Conservation (phyloP, 2,888 invertebrate genomes). For the Seira ritae region DNA sequence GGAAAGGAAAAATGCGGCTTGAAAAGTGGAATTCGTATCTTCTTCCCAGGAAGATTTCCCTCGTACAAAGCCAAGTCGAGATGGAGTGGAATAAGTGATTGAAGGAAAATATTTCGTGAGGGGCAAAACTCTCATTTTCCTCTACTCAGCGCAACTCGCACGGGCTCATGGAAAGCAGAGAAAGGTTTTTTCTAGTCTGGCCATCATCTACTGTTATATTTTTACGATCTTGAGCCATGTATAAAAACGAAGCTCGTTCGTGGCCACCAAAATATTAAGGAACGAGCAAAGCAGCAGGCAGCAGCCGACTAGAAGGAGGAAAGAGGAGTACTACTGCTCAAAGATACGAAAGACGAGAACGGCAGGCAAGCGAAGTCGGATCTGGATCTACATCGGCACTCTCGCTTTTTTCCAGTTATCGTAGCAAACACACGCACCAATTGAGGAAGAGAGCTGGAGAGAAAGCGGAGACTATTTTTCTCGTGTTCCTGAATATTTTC, state of each 20-base stretch:
- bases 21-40: not conserved
- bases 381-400: too few species aligned
- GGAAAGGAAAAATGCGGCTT: not conserved
- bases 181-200: slow-evolving; percentile 34
- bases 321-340: slow-evolving; percentile 9
- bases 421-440: not conserved
- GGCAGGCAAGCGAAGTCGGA: not conserved
- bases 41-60: not conserved
- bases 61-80: not conserved
- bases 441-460: not conserved
- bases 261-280: slow-evolving; percentile 45
- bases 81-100: not conserved
- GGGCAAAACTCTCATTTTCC: not conserved
- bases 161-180: slow-evolving; percentile 13
- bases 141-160: slow-evolving; percentile 41
- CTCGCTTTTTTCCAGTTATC: not conserved
- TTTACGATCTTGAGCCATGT: slow-evolving; percentile 32
- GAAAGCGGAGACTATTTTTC: slow-evolving; percentile 1
- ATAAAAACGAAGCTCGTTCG: slow-evolving; percentile 10
- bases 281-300: slow-evolving; percentile 21
- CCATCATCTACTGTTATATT: slow-evolving; percentile 33
- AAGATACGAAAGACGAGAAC: not conserved
- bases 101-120: not conserved
- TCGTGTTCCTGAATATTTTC: slow-evolving; percentile 1
- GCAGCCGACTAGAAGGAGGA: slow-evolving; percentile 16